Conservation (phyloP, 2,797 vertebrate genomes). For the Hipposideros larvatus region DNA sequence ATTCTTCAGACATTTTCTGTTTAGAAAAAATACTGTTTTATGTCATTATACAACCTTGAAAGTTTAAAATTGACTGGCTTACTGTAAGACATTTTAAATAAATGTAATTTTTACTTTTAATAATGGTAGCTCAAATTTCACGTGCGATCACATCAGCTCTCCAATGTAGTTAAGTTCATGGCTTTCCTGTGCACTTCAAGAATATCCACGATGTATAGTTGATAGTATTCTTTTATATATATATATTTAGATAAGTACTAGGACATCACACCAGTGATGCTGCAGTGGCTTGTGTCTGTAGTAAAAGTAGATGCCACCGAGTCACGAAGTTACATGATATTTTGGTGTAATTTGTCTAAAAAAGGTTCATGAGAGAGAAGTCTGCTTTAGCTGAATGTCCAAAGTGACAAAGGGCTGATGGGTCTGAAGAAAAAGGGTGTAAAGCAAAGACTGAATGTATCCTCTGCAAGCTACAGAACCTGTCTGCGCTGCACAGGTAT, state of each 20-base stretch:
- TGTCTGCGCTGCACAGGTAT: slow-evolving; percentile 15
- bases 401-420: slow-evolving; percentile 66
- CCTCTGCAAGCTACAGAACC: slow-evolving; percentile 6
- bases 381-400: slow-evolving; percentile 82
- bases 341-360: slow-evolving; percentile 84
- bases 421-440: slow-evolving; percentile 68
- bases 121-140: slow-evolving; percentile 87
- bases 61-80: slow-evolving; percentile 86
- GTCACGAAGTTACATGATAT: slow-evolving; percentile 80
- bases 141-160: slow-evolving; percentile 85
- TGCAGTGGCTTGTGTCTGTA: slow-evolving; percentile 81
- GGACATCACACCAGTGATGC: slow-evolving; percentile 71
- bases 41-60: slow-evolving; percentile 80
- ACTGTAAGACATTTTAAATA: slow-evolving; percentile 86
- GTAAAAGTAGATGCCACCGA: slow-evolving; percentile 79
- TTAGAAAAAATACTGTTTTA: slow-evolving; percentile 73
- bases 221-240: slow-evolving; percentile 81
- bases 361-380: slow-evolving; percentile 79
- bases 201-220: slow-evolving; percentile 81
- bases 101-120: slow-evolving; percentile 87
- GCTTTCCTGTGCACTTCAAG: slow-evolving; percentile 83
- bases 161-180: slow-evolving; percentile 87
- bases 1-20: slow-evolving; percentile 64
- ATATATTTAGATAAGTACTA: slow-evolving; percentile 81
- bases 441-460: slow-evolving; percentile 65